Evolutionary conservation across 64 coral and sea anemone genomes (phyloP).

Genomic region (Dendrophyllia cribrosa): DNA sequence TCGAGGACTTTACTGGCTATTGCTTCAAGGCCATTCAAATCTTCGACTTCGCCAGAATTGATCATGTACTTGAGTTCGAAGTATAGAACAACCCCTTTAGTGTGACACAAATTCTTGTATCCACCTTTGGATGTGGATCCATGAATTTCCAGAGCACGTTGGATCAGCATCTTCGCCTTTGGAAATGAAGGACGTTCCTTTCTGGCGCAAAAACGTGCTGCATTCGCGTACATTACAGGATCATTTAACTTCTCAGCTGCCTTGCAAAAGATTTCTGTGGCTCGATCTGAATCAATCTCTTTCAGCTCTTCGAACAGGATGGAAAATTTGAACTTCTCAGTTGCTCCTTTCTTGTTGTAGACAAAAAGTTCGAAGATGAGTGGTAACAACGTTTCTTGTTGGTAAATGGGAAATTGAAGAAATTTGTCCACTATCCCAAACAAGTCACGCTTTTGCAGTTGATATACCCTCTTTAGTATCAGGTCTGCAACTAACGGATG

Average conservation of each 20-base stretch:
- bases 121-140: not conserved
- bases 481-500: slow-evolving; percentile 77
- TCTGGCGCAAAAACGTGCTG: slow-evolving; percentile 68
- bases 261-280: slow-evolving; percentile 34
- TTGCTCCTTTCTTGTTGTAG: slow-evolving; percentile 39
- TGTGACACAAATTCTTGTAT: slow-evolving; percentile 31
- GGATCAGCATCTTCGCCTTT: slow-evolving; percentile 51
- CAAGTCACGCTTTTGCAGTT: slow-evolving; percentile 39
- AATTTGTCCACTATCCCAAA: slow-evolving; percentile 42
- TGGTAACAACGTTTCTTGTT: slow-evolving; percentile 10
- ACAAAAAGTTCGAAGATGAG: slow-evolving; percentile 50
- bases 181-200: slow-evolving; percentile 46
- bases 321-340: slow-evolving; percentile 43
- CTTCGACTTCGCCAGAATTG: not conserved
- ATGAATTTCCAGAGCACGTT: slow-evolving; percentile 22
- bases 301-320: slow-evolving; percentile 59
- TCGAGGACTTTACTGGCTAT: slow-evolving; percentile 55
- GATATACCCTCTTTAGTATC: slow-evolving; percentile 43
- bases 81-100: slow-evolving; percentile 56
- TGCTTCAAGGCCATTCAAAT: slow-evolving; percentile 17
- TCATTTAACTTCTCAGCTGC: slow-evolving; percentile 41
- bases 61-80: slow-evolving; percentile 51
- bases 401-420: slow-evolving; percentile 47
- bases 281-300: slow-evolving; percentile 4
- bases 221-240: slow-evolving; percentile 8